A percentile compares a stretch with the other conserved stretches of the same genome.
phyloP scores from a whole-genome alignment of 2,113 vertebrate genomes.

The crab-eating macaque (Macaca fascicularis) region DNA sequence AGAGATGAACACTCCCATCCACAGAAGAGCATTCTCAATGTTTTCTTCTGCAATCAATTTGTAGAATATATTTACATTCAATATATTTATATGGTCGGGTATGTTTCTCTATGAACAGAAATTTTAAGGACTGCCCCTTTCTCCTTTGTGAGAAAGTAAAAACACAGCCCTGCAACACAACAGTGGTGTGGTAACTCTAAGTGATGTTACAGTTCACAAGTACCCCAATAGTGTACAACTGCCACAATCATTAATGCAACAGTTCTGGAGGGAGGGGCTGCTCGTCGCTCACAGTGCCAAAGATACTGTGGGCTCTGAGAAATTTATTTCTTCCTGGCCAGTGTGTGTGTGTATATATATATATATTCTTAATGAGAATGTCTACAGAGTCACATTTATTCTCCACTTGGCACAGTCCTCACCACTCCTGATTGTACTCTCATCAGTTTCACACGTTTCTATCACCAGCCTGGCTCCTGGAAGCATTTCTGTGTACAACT shows the following conservation, averaged over 20 bases:
- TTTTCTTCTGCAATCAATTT: neutral
- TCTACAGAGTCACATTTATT: neutral
- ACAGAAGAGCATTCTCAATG: neutral
- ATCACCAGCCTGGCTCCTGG: neutral
- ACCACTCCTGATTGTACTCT: neutral
- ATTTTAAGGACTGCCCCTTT: neutral
- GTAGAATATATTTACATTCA: neutral
- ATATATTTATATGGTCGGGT: neutral
- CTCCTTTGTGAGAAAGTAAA: neutral
- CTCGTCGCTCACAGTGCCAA: neutral
- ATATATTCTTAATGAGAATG: neutral
- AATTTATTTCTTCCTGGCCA: neutral
- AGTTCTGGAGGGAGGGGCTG: neutral
- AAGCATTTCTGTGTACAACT: neutral
- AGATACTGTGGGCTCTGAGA: neutral
- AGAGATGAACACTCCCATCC: neutral
- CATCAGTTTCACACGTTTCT: neutral
- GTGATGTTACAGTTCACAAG: neutral
- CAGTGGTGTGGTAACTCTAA: neutral
- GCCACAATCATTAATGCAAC: neutral
- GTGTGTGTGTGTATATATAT: too few relatives aligned
- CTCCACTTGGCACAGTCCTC: too few relatives aligned
- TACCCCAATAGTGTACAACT: rapidly evolving
- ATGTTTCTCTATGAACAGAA: neutral
- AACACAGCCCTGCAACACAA: too few relatives aligned